A percentile compares a stretch with the other conserved stretches of the same genome.
phyloP scores from a whole-genome alignment of 1,140 invertebrate genomes.

The Ips nitidus region DNA sequence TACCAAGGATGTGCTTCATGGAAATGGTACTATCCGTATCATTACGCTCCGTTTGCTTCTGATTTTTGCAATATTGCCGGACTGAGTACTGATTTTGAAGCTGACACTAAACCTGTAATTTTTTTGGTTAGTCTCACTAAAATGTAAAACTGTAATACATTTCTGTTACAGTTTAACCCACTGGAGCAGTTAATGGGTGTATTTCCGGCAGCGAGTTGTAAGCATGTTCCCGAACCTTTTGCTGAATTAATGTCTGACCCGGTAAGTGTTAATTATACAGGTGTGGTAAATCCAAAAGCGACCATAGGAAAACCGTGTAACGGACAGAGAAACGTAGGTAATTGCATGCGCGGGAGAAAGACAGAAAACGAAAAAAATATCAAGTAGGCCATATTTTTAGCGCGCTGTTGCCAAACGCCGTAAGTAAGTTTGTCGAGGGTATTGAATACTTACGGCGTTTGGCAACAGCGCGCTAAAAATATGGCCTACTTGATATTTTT shows the following conservation, averaged over 20 bases:
- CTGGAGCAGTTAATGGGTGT: slow-evolving; percentile 99
- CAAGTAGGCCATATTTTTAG: too few species aligned
- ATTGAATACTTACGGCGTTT: too few species aligned
- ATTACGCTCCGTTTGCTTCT: slow-evolving; percentile 99
- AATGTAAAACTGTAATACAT: background rate
- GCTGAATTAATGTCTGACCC: slow-evolving; percentile 91
- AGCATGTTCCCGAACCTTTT: slow-evolving; percentile 93
- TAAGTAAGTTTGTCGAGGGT: too few species aligned
- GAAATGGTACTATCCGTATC: slow-evolving; percentile 99
- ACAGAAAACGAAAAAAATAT: too few species aligned
- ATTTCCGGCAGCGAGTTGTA: slow-evolving; percentile 94
- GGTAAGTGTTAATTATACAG: slow-evolving; percentile 56
- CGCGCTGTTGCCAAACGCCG: too few species aligned
- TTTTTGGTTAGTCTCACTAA: background rate
- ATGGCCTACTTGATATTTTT: too few species aligned
- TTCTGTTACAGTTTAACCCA: slow-evolving; percentile 79
- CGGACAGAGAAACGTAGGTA: too few species aligned
- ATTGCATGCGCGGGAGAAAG: too few species aligned
- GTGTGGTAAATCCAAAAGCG: too few species aligned
- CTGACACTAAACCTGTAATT: slow-evolving; percentile 81
- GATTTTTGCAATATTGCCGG: slow-evolving; percentile 94
- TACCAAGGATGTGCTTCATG: slow-evolving; percentile 99
- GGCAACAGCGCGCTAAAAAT: too few species aligned
- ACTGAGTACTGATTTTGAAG: slow-evolving; percentile 85
- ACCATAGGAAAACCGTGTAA: too few species aligned